Conservation (phyloP, 1,140 invertebrate species). For the Drosophila murphyi region DNA sequence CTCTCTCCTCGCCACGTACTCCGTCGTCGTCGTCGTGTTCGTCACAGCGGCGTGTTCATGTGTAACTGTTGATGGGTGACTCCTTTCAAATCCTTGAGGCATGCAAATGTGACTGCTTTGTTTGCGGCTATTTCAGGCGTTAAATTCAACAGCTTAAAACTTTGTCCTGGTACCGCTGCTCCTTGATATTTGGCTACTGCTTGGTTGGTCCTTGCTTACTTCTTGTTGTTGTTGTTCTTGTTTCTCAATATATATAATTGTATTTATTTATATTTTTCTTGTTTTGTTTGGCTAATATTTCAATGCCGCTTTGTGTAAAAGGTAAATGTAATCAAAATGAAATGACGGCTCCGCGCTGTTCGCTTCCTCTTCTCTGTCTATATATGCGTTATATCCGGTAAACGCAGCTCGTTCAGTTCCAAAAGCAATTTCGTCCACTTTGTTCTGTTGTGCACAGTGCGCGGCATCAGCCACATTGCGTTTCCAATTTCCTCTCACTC, state of each 20-base stretch:
- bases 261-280: not conserved
- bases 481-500: conserved; percentile 57
- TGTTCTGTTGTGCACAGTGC: conserved; percentile 76
- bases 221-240: not conserved
- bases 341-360: conserved; percentile 47
- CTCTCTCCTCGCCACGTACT: conserved; percentile 24
- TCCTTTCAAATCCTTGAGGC: conserved; percentile 49
- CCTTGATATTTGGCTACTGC: conserved; percentile 1
- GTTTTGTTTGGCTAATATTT: conserved; percentile 49
- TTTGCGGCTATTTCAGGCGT: conserved; percentile 47
- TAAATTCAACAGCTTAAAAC: conserved; percentile 38
- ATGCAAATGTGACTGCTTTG: conserved; percentile 63
- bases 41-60: conserved; percentile 74
- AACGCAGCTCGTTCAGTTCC: conserved; percentile 43
- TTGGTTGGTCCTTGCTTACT: not conserved
- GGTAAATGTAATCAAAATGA: conserved; percentile 76
- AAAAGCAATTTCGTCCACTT: conserved; percentile 82
- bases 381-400: conserved; percentile 23
- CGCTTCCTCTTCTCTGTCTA: not conserved
- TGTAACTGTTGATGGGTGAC: conserved; percentile 63
- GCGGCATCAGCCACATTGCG: conserved; percentile 79
- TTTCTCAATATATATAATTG: too few species aligned
- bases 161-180: not conserved
- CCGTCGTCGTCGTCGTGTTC: conserved; percentile 33
- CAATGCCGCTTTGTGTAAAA: conserved; percentile 33